Evolutionary conservation across 2,113 vertebrate species (phyloP).

Genomic region (Trogon surrucura): DNA sequence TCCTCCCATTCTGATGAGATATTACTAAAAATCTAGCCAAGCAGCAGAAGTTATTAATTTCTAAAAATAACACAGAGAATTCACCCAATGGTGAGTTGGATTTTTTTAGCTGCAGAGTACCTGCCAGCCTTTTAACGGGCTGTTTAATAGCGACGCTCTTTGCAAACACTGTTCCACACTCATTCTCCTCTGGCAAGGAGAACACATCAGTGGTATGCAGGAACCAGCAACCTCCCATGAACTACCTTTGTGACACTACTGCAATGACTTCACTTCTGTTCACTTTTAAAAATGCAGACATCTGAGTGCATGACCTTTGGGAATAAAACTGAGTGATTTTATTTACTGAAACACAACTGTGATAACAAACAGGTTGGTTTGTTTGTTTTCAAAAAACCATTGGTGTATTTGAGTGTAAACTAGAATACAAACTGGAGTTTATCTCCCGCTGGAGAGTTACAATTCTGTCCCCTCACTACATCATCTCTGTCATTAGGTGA

Average conservation of each 20-base stretch:
- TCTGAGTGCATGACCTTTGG: neutral
- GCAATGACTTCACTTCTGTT: neutral
- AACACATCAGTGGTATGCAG: neutral
- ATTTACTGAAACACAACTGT: neutral
- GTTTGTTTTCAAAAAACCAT: neutral
- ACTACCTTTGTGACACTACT: neutral
- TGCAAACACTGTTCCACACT: neutral
- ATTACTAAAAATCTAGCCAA: neutral
- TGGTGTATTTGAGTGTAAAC: neutral
- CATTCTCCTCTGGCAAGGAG: neutral
- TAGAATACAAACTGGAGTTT: neutral
- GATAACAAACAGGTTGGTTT: neutral
- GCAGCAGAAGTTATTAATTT: neutral
- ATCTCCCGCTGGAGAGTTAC: neutral
- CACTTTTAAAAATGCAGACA: neutral
- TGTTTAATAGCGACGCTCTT: neutral
- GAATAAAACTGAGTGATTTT: neutral
- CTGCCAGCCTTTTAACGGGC: neutral
- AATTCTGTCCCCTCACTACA: neutral
- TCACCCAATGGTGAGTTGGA: accelerated
- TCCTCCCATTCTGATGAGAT: neutral
- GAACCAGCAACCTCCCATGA: neutral
- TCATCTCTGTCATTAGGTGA: neutral
- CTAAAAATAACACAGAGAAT: neutral
- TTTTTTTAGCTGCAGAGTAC: neutral